Conservation (phyloP, 2,888 invertebrate genomes). For the Drosophila kanekoi region DNA sequence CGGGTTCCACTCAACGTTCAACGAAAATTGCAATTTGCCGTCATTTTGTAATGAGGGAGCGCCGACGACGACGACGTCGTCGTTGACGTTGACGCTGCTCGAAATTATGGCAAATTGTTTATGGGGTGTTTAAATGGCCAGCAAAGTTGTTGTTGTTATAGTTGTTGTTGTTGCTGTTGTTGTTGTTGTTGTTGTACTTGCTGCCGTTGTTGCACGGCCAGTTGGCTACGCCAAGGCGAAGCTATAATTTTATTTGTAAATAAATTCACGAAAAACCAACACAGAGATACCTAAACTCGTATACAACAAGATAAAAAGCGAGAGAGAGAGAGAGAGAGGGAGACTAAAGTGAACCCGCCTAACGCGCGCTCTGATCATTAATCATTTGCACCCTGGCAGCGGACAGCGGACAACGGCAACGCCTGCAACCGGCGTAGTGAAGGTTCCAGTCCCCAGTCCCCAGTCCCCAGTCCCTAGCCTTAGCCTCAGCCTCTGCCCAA, state of each 20-base stretch:
- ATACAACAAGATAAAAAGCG: constrained; percentile 5
- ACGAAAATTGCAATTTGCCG: constrained; percentile 80
- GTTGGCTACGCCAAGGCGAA: constrained; percentile 43
- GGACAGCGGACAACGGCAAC: constrained; percentile 63
- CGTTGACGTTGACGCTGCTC: constrained; percentile 66
- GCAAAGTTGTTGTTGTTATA: constrained; percentile 31
- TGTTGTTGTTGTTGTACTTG: constrained; percentile 26
- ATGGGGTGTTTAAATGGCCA: constrained; percentile 78
- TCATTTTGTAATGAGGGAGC: constrained; percentile 81
- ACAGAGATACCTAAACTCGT: constrained; percentile 21
- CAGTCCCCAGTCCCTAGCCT: background rate
- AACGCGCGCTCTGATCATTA: constrained; percentile 70
- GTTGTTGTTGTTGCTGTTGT: constrained; percentile 20
- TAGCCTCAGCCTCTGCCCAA: constrained; percentile 3
- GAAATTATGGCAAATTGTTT: constrained; percentile 80
- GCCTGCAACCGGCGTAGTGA: constrained; percentile 46
- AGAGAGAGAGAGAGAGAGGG: constrained; percentile 13
- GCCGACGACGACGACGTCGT: constrained; percentile 50
- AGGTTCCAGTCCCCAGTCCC: constrained; percentile 17
- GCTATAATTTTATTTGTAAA: constrained; percentile 78
- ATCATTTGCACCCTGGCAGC: constrained; percentile 66
- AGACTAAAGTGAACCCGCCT: constrained; percentile 57
- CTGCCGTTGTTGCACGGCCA: constrained; percentile 24
- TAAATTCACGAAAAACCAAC: constrained; percentile 80
- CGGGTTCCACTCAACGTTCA: constrained; percentile 66